Evolutionary conservation across 2,797 vertebrate species (phyloP).

Genomic region (Pangasius sanitwongsei): DNA sequence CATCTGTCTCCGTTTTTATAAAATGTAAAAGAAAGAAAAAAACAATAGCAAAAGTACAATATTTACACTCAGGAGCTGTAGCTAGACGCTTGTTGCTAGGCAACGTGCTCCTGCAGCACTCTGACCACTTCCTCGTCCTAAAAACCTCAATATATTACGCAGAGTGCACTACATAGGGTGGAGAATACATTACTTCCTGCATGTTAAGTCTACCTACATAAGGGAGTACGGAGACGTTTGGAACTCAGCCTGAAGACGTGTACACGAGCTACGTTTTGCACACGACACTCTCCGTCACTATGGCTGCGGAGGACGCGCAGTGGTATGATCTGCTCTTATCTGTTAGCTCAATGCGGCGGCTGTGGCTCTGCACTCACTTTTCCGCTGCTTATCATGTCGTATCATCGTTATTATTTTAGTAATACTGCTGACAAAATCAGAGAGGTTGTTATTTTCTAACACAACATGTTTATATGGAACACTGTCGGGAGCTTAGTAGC

Average conservation of each 20-base stretch:
- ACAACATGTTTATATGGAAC: background rate
- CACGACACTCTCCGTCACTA: conserved; percentile 48
- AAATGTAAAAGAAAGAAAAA: background rate
- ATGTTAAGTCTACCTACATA: background rate
- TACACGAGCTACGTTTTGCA: background rate
- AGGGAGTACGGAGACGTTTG: background rate
- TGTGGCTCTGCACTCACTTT: background rate
- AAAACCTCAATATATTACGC: background rate
- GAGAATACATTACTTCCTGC: too few species aligned
- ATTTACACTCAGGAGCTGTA: background rate
- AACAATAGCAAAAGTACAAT: background rate
- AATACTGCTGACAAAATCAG: background rate
- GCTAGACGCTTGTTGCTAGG: background rate
- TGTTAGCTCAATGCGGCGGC: background rate
- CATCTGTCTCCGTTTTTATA: background rate
- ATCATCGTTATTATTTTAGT: background rate
- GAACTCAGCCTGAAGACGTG: background rate
- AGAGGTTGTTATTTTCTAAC: background rate
- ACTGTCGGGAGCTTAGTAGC: background rate
- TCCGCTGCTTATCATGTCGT: too few species aligned
- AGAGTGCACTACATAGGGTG: conserved; percentile 1
- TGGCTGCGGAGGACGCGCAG: conserved; percentile 59
- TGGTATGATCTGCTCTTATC: conserved; percentile 18
- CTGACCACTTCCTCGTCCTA: background rate
- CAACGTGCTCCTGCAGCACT: background rate